A percentile compares a stretch with the other conserved stretches of the same genome.
phyloP scores from a whole-genome alignment of 2,888 invertebrate species.

The Amiota mariae region DNA sequence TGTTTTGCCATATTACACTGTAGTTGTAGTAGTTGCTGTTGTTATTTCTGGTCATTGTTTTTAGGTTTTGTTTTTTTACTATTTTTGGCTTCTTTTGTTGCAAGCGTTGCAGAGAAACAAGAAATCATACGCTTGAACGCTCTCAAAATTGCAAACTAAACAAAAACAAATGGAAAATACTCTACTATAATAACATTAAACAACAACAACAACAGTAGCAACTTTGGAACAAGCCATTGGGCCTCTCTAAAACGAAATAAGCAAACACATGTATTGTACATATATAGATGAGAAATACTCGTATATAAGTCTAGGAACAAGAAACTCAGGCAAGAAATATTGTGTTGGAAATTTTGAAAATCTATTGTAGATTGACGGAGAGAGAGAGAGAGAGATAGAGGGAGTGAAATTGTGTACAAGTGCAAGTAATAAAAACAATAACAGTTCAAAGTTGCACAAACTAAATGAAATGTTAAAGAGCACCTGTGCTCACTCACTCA shows the following conservation, averaged over 20 bases:
- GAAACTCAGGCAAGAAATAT: too few relatives aligned
- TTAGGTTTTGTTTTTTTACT: conserved; percentile 20
- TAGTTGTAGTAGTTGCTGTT: conserved; percentile 10
- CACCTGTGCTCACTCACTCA: neutral
- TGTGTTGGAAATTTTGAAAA: neutral
- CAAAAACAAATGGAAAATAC: conserved; percentile 42
- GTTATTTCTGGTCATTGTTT: conserved; percentile 9
- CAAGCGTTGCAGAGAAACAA: conserved; percentile 58
- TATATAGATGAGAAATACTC: too few relatives aligned
- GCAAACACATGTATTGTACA: conserved; percentile 32
- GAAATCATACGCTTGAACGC: conserved; percentile 67
- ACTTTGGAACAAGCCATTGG: conserved; percentile 9
- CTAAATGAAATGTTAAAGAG: conserved; percentile 10
- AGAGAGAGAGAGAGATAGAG: too few relatives aligned
- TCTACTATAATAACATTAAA: conserved; percentile 46
- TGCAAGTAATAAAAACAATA: neutral
- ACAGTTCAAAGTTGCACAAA: conserved; percentile 22
- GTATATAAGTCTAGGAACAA: too few relatives aligned
- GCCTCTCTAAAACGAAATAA: conserved; percentile 55
- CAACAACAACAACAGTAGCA: neutral
- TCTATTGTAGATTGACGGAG: neutral
- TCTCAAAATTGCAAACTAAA: conserved; percentile 65
- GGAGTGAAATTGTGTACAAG: too few relatives aligned
- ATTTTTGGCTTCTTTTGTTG: conserved; percentile 27
- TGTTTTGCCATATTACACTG: conserved; percentile 12